These are phyloP conservation scores for Ictalurus punctatus DNA, from an alignment of 2,113 vertebrate species.

Conservation along the genomic window DNA sequence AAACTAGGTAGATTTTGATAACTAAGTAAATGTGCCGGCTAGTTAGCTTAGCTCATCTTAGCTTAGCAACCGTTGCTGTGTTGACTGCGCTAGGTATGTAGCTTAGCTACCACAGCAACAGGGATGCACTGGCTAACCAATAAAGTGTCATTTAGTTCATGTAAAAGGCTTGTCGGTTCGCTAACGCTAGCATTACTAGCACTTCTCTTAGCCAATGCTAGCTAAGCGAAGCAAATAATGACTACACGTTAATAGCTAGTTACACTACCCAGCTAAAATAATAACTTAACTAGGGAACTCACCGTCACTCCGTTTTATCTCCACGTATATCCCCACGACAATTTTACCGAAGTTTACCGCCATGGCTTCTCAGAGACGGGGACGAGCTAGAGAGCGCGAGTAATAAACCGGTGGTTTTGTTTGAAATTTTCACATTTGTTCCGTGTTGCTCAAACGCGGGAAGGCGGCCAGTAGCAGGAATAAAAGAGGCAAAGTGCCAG, in stretches of 20 bases:
- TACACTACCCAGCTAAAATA: slow-evolving; percentile 14
- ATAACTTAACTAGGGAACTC: slow-evolving; percentile 64
- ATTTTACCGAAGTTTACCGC: slow-evolving; percentile 89
- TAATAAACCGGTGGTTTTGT: slow-evolving; percentile 49
- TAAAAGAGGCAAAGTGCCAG: slow-evolving; percentile 32
- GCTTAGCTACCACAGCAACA: slow-evolving; percentile 30
- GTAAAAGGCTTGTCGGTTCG: not conserved
- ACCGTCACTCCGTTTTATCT: slow-evolving; percentile 96
- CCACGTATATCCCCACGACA: slow-evolving; percentile 90
- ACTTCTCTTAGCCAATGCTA: not conserved
- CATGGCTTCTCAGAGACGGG: slow-evolving; percentile 81
- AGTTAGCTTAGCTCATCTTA: slow-evolving; percentile 11
- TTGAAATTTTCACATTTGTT: slow-evolving; percentile 57
- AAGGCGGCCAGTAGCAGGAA: slow-evolving; percentile 50
- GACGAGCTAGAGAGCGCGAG: slow-evolving; percentile 9
- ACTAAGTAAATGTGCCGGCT: not conserved
- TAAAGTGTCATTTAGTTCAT: not conserved
- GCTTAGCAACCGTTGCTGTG: slow-evolving; percentile 39
- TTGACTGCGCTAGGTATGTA: slow-evolving; percentile 6
- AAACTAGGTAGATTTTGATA: not conserved
- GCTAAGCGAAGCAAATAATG: not conserved
- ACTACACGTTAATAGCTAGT: slow-evolving; percentile 17
- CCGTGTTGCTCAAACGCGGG: slow-evolving; percentile 55
- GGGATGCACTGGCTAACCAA: not conserved
- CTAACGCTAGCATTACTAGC: slow-evolving; percentile 7